phyloP scores from a whole-genome alignment of 2,888 invertebrate genomes.

The Bimastos eiseni region DNA sequence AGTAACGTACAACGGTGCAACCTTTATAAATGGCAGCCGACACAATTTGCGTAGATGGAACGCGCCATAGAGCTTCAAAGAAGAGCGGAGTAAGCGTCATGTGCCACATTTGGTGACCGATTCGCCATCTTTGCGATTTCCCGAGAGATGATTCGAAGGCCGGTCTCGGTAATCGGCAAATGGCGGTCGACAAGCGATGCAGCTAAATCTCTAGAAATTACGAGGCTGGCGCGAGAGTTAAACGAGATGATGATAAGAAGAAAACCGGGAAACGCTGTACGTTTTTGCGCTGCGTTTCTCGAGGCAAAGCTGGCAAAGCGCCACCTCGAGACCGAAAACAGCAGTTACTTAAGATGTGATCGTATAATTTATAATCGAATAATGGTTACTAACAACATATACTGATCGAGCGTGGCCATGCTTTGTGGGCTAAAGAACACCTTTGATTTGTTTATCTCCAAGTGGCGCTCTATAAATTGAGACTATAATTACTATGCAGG shows the following conservation, averaged over 20 bases:
- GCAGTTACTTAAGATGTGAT: not conserved
- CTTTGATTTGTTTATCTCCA: too few species aligned
- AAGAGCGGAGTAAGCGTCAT: not conserved
- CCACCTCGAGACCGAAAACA: not conserved
- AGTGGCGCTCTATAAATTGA: too few species aligned
- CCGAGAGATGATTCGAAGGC: slow-evolving; percentile 6
- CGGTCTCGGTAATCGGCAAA: not conserved
- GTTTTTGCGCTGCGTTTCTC: not conserved
- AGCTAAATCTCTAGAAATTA: not conserved
- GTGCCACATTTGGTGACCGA: not conserved
- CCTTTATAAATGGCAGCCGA: not conserved
- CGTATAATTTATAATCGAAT: not conserved
- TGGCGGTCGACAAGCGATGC: not conserved
- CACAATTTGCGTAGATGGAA: not conserved
- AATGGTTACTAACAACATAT: not conserved
- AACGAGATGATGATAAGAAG: not conserved
- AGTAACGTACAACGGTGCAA: too few species aligned
- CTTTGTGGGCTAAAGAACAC: too few species aligned
- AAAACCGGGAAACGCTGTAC: not conserved
- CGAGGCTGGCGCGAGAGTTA: not conserved
- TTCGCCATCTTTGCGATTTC: not conserved
- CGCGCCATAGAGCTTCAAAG: not conserved
- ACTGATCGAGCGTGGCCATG: too few species aligned
- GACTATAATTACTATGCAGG: too few species aligned
- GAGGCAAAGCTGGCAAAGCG: not conserved